A percentile compares a stretch with the other conserved stretches of the same genome.
phyloP scores from a whole-genome alignment of 2,797 vertebrate genomes.

The Gymnocypris eckloni region DNA sequence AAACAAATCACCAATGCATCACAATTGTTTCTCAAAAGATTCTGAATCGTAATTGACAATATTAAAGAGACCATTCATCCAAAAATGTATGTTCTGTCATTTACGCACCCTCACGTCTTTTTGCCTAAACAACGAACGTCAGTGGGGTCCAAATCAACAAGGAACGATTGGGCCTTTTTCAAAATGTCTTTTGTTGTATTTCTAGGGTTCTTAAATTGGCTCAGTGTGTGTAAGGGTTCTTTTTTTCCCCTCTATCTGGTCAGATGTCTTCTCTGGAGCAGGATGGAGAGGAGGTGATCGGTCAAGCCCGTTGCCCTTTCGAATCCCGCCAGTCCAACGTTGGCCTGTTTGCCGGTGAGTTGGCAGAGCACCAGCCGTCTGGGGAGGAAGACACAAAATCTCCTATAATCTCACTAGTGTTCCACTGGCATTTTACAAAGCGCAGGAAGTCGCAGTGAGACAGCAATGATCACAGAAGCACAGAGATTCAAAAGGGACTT shows the following conservation, averaged over 20 bases:
- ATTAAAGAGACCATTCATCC: not conserved
- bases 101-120: not conserved
- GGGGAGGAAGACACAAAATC: conserved; percentile 52
- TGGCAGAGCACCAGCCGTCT: conserved; percentile 34
- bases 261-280: conserved; percentile 88
- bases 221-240: not conserved
- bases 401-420: conserved; percentile 67
- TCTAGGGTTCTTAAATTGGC: not conserved
- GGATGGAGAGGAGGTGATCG: conserved; percentile 91
- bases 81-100: not conserved
- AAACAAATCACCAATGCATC: not conserved
- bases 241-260: not conserved
- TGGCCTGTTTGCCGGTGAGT: conserved; percentile 89
- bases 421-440: conserved; percentile 77
- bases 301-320: conserved; percentile 92
- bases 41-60: not conserved
- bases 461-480: conserved; percentile 46
- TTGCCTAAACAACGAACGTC: not conserved
- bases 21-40: not conserved
- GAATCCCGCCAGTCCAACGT: conserved; percentile 91
- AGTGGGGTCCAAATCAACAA: not conserved
- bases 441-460: conserved; percentile 66
- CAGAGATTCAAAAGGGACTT: conserved; percentile 29
- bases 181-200: not conserved
- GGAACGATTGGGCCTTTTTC: not conserved